Conservation (phyloP, 1,140 invertebrate genomes). For the Pseudomyrmex concolor region DNA sequence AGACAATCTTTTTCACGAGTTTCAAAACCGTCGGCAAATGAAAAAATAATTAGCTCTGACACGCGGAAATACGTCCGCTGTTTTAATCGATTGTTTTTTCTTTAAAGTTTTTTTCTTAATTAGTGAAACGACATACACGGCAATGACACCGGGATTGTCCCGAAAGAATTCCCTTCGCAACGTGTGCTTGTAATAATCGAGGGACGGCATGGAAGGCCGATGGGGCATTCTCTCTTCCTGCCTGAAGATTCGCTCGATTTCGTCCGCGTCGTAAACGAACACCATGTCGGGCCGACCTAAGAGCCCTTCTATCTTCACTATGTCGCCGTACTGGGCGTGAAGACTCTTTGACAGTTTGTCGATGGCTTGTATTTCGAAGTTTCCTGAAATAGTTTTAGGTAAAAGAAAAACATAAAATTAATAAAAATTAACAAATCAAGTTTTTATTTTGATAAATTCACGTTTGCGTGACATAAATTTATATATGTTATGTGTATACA, state of each 20-base stretch:
- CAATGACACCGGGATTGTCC: conserved; percentile 89
- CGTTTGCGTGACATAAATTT: too few relatives aligned
- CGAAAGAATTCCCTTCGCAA: conserved; percentile 91
- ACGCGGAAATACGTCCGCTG: too few relatives aligned
- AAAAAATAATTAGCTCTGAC: too few relatives aligned
- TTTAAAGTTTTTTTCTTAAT: background rate
- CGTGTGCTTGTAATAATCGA: conserved; percentile 91
- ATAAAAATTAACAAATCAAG: conserved; percentile 4
- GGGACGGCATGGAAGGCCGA: conserved; percentile 91
- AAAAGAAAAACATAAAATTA: too few relatives aligned
- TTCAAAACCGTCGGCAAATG: too few relatives aligned
- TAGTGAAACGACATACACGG: conserved; percentile 87
- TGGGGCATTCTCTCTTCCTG: conserved; percentile 91
- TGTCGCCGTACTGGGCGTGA: conserved; percentile 88
- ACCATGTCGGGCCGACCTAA: conserved; percentile 92
- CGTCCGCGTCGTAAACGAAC: conserved; percentile 91
- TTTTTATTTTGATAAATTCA: background rate
- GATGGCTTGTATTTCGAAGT: conserved; percentile 90
- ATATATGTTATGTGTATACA: too few relatives aligned
- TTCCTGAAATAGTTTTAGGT: conserved; percentile 83
- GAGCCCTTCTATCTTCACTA: conserved; percentile 90
- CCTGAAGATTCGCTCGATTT: conserved; percentile 91
- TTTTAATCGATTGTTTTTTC: too few relatives aligned
- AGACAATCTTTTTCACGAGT: too few relatives aligned
- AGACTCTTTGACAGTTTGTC: conserved; percentile 90